Percentiles rank a stretch among this genome's conserved stretches.
Evolutionary conservation across 2,797 vertebrate genomes (phyloP).

Genomic region (Onychomys arenicola): DNA sequence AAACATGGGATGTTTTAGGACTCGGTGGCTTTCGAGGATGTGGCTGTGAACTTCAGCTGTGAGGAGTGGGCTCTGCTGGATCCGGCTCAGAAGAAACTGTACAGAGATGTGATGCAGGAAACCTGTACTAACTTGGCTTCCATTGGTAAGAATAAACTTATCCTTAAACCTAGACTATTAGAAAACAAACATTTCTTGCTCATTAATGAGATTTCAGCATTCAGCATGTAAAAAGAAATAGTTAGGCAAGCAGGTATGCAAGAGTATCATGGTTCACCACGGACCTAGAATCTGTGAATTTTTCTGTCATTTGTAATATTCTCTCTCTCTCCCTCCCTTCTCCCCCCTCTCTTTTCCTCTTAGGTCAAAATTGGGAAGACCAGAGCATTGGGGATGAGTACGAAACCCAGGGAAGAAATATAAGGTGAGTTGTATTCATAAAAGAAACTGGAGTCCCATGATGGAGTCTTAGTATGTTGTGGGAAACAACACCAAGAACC

Average conservation of each 20-base stretch:
- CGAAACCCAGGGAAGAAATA: conserved; percentile 15
- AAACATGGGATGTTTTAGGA: conserved; percentile 63
- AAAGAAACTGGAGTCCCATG: not conserved
- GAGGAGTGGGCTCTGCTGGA: conserved; percentile 73
- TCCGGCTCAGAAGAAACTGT: conserved; percentile 67
- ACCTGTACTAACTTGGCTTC: conserved; percentile 66
- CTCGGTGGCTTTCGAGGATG: conserved; percentile 68
- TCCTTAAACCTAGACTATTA: not conserved
- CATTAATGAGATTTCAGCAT: not conserved
- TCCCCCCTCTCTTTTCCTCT: conserved; percentile 64
- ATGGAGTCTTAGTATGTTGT: not conserved
- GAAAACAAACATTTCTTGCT: not conserved
- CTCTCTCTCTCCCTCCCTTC: no score
- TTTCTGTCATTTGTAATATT: conserved; percentile 24
- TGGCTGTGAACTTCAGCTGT: conserved; percentile 70
- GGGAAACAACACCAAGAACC: not conserved
- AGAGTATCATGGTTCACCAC: not conserved
- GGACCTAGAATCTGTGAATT: conserved; percentile 19
- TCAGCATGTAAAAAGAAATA: not conserved
- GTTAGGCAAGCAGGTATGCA: not conserved
- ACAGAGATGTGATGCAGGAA: conserved; percentile 74
- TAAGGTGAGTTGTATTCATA: conserved; percentile 59
- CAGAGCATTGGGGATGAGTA: conserved; percentile 28
- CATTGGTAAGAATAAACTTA: conserved; percentile 59
- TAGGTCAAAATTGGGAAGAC: conserved; percentile 66